These are phyloP conservation scores for Phodopus roborovskii DNA, from an alignment of 2,113 vertebrate species.

Conservation along the genomic window DNA sequence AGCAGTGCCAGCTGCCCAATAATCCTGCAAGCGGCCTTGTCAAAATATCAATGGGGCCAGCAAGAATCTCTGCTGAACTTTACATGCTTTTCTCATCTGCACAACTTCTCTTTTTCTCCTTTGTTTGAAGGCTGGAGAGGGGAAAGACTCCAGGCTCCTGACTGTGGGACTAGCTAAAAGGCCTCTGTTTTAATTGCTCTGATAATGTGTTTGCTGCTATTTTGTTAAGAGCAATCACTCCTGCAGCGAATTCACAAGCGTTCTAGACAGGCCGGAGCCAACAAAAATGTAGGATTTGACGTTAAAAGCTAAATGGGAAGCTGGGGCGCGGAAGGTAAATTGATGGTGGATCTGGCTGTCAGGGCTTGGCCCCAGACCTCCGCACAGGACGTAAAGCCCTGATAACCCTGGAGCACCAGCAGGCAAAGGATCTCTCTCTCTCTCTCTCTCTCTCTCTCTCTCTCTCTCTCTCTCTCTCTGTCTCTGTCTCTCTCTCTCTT, in stretches of 20 bases:
- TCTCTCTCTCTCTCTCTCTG: constrained; percentile 1
- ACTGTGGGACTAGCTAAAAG: constrained; percentile 50
- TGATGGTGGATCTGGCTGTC: constrained; percentile 89
- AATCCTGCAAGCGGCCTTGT: not conserved
- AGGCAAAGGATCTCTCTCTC: not conserved
- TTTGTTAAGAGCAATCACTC: constrained; percentile 87
- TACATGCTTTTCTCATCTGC: not conserved
- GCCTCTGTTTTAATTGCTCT: constrained; percentile 85
- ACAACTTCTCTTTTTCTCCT: constrained; percentile 47
- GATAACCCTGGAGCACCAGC: constrained; percentile 81
- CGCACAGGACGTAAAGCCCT: constrained; percentile 55
- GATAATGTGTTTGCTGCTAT: constrained; percentile 86
- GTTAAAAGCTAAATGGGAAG: constrained; percentile 92
- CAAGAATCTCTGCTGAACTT: not conserved
- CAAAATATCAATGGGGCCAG: not conserved
- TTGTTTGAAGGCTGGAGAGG: not conserved
- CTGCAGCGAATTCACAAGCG: constrained; percentile 87
- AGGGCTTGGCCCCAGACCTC: constrained; percentile 85
- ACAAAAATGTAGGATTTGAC: constrained; percentile 93
- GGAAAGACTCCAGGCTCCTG: constrained; percentile 5
- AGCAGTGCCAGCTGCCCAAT: not conserved
- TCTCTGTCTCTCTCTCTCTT: not conserved
- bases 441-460: constrained; percentile 36
- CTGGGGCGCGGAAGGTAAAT: constrained; percentile 88
- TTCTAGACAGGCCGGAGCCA: constrained; percentile 93